Base-by-base conservation (phyloP, 1,140 invertebrate species). In the Sarcophaga bullata region DNA sequence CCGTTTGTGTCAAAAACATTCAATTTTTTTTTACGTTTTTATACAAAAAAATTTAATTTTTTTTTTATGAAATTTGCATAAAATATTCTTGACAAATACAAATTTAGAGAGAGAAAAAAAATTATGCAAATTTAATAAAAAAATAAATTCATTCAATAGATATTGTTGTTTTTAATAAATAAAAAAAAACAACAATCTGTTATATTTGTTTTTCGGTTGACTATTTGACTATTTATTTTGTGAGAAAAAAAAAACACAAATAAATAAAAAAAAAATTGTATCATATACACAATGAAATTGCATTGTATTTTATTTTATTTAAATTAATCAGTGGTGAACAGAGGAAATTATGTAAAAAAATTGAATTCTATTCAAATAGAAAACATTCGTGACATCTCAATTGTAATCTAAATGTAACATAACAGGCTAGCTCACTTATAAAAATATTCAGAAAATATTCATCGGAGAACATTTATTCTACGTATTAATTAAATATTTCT, bases 121-220 rank as follows among this genome's bases (percentile, higher is more conserved):
- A 58, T 58, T 58, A 58, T 58, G 54, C 13, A 58, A 58, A 58
- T 58, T 58, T 15, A 58, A 58, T 58, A 58, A 58, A 58, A 58
- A 58, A n/a, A 58, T 58, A 13, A 6, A 58, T 58, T 58, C 54
- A 37, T 58, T n/a, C n/a, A 58, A 15, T 58, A n/a, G 7, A 58
- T 58, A n/a, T 13, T n/a, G 54, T 58, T 58, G 54, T 58, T 58
- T 58, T 58, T 58, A 13, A 58, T 58, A 13, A 58, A 58, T 58
- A 58, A n/a, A n/a, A n/a, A n/a, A n/a, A 4, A 37, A 37, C 1
- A 37, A 37, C 25, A 37, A 37, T 37, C 25, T 37, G 25, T 37
- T 37, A 37, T 37, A 0, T 58, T 58, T 15, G 15, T 58, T 58
- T n/a, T 58, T 58, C 15, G 11, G 3, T 58, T 58, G 3, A 15